These are phyloP conservation scores for Phylloscopus whistleri DNA, from an alignment of 2,113 vertebrate species.

Conservation along the genomic window DNA sequence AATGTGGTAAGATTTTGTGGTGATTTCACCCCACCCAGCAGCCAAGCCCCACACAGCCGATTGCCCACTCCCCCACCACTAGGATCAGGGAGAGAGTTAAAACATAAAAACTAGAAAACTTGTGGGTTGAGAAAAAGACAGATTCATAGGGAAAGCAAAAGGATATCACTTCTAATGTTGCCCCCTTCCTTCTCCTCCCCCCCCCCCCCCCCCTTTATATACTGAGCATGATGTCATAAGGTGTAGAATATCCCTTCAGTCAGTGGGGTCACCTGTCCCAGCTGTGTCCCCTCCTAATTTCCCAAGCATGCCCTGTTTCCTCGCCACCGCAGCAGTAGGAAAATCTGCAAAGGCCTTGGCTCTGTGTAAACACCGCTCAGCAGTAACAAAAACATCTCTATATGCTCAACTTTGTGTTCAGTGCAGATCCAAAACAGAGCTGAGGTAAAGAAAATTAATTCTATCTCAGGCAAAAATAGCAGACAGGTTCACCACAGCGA, in stretches of 20 bases:
- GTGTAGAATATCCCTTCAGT: background rate
- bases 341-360: too few species aligned
- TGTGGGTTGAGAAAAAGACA: background rate
- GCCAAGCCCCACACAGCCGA: background rate
- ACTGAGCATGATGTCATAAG: too few species aligned
- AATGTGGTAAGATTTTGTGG: accelerated
- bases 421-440: too few species aligned
- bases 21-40: background rate
- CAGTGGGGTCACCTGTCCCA: background rate
- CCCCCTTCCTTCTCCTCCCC: background rate
- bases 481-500: accelerated
- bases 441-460: too few species aligned
- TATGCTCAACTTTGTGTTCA: too few species aligned
- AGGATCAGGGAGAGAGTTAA: background rate
- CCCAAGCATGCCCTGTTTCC: too few species aligned
- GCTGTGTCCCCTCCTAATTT: too few species aligned
- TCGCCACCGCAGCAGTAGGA: too few species aligned
- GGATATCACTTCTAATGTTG: background rate
- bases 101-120: background rate
- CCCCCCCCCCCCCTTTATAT: background rate
- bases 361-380: too few species aligned
- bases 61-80: background rate
- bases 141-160: background rate
- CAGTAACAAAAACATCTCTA: too few species aligned
- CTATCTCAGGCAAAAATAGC: too few species aligned